These are phyloP conservation scores for Calliphora vicina DNA, from an alignment of 1,140 invertebrate species.

Conservation along the genomic window DNA sequence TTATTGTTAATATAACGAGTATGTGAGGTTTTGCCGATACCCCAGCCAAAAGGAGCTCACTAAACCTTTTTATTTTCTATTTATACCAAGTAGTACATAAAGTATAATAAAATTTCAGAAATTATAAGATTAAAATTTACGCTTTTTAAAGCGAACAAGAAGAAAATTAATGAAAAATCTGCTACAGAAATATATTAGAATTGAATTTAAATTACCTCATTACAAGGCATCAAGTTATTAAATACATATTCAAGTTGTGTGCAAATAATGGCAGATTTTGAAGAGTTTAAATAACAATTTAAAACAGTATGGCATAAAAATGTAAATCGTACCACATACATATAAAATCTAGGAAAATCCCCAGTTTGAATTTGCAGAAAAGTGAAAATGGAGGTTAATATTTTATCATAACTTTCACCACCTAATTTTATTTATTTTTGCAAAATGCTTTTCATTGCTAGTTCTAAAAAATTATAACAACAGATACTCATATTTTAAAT, in stretches of 20 bases:
- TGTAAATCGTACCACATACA: neutral
- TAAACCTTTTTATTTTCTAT: neutral
- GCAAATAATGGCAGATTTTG: conserved; percentile 6
- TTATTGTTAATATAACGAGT: neutral
- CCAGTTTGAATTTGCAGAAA: too few species aligned
- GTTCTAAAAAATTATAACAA: neutral
- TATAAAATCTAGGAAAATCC: too few species aligned
- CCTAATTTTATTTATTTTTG: neutral
- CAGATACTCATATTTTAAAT: neutral
- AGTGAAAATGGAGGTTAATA: neutral
- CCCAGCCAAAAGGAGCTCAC: neutral
- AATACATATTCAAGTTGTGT: neutral
- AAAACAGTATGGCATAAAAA: neutral
- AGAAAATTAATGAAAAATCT: neutral
- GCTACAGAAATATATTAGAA: neutral
- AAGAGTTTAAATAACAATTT: conserved; percentile 8
- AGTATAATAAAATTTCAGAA: neutral
- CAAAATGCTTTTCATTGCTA: neutral
- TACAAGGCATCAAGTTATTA: neutral
- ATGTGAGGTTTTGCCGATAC: neutral
- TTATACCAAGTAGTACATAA: neutral
- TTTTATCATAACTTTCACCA: neutral
- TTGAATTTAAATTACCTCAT: conserved; percentile 17
- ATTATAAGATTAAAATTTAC: neutral
- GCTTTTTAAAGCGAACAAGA: neutral